Evolutionary conservation across 2,888 invertebrate genomes (phyloP).

Genomic region (Luffia ferchaultella): DNA sequence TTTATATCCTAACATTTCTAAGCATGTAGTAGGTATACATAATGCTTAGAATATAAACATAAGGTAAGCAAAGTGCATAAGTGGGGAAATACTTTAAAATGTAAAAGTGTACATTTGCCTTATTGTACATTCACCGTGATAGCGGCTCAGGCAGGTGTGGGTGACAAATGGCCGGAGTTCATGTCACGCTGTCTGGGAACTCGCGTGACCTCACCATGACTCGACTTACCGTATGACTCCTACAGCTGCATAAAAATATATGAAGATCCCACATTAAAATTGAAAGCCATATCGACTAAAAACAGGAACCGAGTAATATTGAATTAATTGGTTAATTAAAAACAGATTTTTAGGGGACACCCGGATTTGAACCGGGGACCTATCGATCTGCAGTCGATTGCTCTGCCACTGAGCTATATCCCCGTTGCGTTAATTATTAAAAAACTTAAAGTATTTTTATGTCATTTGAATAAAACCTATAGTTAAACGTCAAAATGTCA

Average conservation of each 20-base stretch:
- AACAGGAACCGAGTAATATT: too few relatives aligned
- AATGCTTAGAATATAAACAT: too few relatives aligned
- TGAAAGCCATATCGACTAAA: too few relatives aligned
- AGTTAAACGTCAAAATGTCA: too few relatives aligned
- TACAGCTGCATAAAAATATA: neutral
- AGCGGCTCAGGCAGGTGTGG: conserved; percentile 14
- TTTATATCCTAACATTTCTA: too few relatives aligned
- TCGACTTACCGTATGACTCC: conserved; percentile 34
- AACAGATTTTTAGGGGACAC: conserved; percentile 36
- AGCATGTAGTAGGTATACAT: too few relatives aligned
- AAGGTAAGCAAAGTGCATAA: too few relatives aligned
- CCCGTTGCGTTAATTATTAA: too few relatives aligned
- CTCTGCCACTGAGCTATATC: conserved; percentile 60
- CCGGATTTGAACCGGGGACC: conserved; percentile 61
- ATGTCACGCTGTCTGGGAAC: conserved; percentile 14
- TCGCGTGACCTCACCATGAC: conserved; percentile 29
- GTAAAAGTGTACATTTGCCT: neutral
- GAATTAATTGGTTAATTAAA: neutral
- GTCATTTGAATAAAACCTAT: too few relatives aligned
- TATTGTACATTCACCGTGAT: conserved; percentile 2
- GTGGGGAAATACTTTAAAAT: neutral
- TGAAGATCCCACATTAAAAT: too few relatives aligned
- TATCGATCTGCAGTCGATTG: conserved; percentile 65
- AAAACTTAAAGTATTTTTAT: too few relatives aligned
- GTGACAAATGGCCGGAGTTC: conserved; percentile 25